Base-by-base conservation (phyloP, 2,113 vertebrate species). In the Plotosus lineatus region DNA sequence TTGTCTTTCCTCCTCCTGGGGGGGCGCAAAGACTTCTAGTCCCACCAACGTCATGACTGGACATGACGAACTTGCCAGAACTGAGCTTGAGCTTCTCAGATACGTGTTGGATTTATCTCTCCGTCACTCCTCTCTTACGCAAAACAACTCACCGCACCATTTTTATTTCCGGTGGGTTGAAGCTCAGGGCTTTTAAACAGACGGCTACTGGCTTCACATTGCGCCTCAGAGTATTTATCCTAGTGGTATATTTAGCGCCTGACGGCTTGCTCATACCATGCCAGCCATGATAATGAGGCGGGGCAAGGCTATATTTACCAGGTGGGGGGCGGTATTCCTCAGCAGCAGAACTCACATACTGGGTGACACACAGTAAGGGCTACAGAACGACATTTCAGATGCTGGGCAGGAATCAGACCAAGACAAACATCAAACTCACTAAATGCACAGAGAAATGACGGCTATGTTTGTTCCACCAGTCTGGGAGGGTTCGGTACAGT, bases 241-340 rank as follows among this genome's bases (percentile, higher is more conserved):
- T 90, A 89, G 80, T 84, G 82, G 72, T 91, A 93, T 91, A 91
- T 92, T 87, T 92, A 92, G 89, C 79, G 66, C 74, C 84, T 93
- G 92, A 93, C 88, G 81, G 78, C 86, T 60, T 9, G 87, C 79
- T 80, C 83, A 88, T 89, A 89, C 85, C 86, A 93, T 88, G 90
- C 86, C 90, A 91, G 68, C 88, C 89, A 93, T 91, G 90, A 89
- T 92, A 92, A 93, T 90, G 91, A 93, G 91, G 89, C 87, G 84
- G 88, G 86, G 86, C 77, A 82, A 75, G 76, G 86, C 85, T 93
- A 93, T 92, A 93, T 93, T 92, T 93, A 92, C 74, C 77, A 48
- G 33, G 31, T 51, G 87, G 88, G 83, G 90, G 82, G 84, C 89
- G 88, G 88, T 87, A 89, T 90, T 89, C 89, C 90, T 92, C 88